A percentile compares a stretch with the other conserved stretches of the same genome.
phyloP scores from a whole-genome alignment of 2,113 vertebrate species.

The Corythaeola cristata region DNA sequence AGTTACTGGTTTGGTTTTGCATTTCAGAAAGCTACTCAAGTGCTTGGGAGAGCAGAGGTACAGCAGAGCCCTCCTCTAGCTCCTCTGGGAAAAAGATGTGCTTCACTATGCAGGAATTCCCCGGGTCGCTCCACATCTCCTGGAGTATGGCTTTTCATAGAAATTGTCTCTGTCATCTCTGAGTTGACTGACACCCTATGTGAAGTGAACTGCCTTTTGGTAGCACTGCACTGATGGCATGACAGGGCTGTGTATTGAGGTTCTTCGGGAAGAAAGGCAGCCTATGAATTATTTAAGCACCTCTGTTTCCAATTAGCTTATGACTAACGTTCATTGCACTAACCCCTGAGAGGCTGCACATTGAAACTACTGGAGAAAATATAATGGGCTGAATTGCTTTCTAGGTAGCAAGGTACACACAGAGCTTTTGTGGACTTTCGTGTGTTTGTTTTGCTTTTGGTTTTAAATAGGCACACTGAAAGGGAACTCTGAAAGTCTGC shows the following conservation, averaged over 20 bases:
- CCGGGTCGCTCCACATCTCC: background rate
- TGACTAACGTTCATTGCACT: slow-evolving; percentile 18
- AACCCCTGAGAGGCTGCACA: background rate
- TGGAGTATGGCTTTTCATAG: background rate
- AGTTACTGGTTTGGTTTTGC: background rate
- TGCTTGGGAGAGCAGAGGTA: background rate
- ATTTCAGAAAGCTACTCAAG: background rate
- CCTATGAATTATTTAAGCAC: slow-evolving; percentile 56
- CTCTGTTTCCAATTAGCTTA: slow-evolving; percentile 52
- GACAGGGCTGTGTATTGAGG: background rate
- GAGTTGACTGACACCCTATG: background rate
- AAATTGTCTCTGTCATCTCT: background rate
- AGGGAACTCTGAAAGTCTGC: background rate
- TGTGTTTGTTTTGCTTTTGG: slow-evolving; percentile 53
- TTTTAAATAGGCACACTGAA: slow-evolving; percentile 34
- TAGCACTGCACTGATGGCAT: background rate
- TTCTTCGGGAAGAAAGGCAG: background rate
- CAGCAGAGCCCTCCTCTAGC: background rate
- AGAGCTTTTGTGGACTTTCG: slow-evolving; percentile 34
- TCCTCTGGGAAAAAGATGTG: background rate
- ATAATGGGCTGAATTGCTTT: slow-evolving; percentile 60
- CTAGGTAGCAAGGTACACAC: slow-evolving; percentile 47
- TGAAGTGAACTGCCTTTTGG: slow-evolving; percentile 14
- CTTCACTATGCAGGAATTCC: background rate
- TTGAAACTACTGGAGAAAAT: slow-evolving; percentile 34